Evolutionary conservation across 2,888 invertebrate genomes (phyloP).

Genomic region (Calliphora vomitoria): DNA sequence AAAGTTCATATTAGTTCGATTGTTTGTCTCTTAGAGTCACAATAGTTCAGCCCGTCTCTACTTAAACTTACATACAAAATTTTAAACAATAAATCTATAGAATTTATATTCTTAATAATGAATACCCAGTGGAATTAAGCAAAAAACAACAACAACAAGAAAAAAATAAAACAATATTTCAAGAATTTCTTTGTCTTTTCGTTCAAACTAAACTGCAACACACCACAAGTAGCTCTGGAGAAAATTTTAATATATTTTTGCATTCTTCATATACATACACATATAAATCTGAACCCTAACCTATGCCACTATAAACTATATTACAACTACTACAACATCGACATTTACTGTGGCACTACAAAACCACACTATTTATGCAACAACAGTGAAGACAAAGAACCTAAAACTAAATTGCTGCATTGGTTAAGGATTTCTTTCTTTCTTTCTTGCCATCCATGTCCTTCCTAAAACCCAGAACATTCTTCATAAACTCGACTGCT

Average conservation of each 20-base stretch:
- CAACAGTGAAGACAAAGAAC: slow-evolving; percentile 59
- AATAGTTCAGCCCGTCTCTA: neutral
- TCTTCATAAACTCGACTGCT: slow-evolving; percentile 28
- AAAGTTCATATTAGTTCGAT: neutral
- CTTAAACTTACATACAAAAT: slow-evolving; percentile 8
- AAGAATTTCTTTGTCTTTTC: slow-evolving; percentile 36
- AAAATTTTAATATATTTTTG: slow-evolving; percentile 24
- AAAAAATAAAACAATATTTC: neutral
- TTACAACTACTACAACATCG: slow-evolving; percentile 39
- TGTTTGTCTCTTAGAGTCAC: no score
- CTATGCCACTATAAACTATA: slow-evolving; percentile 72
- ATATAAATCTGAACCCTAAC: slow-evolving; percentile 65
- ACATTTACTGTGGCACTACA: slow-evolving; percentile 18
- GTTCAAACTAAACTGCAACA: neutral
- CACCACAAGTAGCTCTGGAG: neutral
- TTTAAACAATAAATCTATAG: slow-evolving; percentile 43
- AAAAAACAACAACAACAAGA: neutral
- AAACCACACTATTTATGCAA: slow-evolving; percentile 68
- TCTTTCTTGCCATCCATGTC: neutral
- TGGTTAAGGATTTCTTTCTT: slow-evolving; percentile 52
- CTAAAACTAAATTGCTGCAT: slow-evolving; percentile 63
- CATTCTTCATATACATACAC: neutral
- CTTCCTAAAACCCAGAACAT: slow-evolving; percentile 12
- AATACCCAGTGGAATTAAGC: neutral
- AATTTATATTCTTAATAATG: slow-evolving; percentile 31